phyloP scores from a whole-genome alignment of 1,140 invertebrate genomes.

The Cyrtorhinus lividipennis region DNA sequence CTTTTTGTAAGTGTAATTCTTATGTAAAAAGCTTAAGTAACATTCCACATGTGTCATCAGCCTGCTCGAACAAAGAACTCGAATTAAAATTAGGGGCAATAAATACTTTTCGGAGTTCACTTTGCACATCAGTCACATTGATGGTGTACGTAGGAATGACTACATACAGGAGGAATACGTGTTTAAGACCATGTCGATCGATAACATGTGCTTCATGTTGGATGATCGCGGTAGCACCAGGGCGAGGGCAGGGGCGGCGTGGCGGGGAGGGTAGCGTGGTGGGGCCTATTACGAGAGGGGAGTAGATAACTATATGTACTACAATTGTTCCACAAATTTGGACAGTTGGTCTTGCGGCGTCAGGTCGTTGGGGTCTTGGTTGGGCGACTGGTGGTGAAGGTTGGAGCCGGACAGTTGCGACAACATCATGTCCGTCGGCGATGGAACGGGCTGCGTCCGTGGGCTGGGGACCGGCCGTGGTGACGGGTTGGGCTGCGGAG shows the following conservation, averaged over 20 bases:
- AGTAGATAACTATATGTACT: constrained; percentile 30
- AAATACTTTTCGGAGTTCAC: neutral
- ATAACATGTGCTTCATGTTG: too few relatives aligned
- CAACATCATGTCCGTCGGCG: constrained; percentile 45
- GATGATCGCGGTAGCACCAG: neutral
- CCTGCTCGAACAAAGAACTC: neutral
- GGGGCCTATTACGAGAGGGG: too few relatives aligned
- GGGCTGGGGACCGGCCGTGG: constrained; percentile 58
- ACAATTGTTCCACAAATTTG: constrained; percentile 87
- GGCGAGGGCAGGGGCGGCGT: neutral
- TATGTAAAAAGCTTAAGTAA: too few relatives aligned
- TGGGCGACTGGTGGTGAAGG: constrained; percentile 32
- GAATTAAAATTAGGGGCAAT: neutral
- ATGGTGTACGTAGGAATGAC: neutral
- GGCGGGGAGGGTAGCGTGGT: neutral
- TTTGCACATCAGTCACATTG: neutral
- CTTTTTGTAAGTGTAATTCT: neutral
- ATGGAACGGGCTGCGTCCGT: constrained; percentile 53
- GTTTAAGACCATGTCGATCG: too few relatives aligned
- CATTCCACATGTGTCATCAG: neutral
- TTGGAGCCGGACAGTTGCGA: constrained; percentile 26
- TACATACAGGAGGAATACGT: neutral
- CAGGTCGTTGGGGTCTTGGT: constrained; percentile 36
- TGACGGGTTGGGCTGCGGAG: constrained; percentile 62
- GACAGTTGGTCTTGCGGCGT: constrained; percentile 82